Base-by-base conservation (phyloP, 2,888 invertebrate species). In the Halictus ligatus region DNA sequence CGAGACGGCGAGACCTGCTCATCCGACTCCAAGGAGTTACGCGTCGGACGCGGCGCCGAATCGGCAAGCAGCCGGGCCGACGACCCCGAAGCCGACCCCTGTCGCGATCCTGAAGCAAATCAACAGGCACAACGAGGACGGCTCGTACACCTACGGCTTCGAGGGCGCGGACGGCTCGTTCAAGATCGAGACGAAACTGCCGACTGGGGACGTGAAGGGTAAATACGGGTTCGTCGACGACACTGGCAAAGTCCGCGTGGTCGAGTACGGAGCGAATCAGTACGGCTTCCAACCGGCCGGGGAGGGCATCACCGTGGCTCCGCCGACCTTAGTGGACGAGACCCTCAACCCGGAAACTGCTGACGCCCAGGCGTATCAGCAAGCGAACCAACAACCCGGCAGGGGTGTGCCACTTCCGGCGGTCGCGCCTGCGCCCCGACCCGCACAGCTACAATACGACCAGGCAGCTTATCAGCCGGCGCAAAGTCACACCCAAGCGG, bases 201-300 rank as follows among this genome's bases (percentile, higher is more conserved):
- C 97, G 0, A 96, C 96, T 10, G 98, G 98, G 0, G 98, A 98
- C 92, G 98, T 98, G 15, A 98, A 97, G 95, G 98, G 98, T 90
- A 98, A 98, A 95, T 98, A 98, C 94, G 98, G 98, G 4, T 98
- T 98, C 96, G 97, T 97, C 81, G 98, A 98, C 93, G 98, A 98
- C 93, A 96, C 96, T 80, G 97, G 98, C 93, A 96, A 98, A 96
- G 97, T 97, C 1, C 97, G 98, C 64, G 98, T 98, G 1, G 97
- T 98, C 40, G 98, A 98, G 94, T 98, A 98, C 94, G 98, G 98
- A 10, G 98, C 98, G 60, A 98, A 98, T 95, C 98, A 98, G 94
- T 97, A 97, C 93, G 98, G 98, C 0, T 98, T 98, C 96, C 98
- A 98, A 94, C 98, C 98, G 0, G 96, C 97, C 2, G 98, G 98